Conservation (phyloP, 1,140 invertebrate genomes). For the Heliothis subflexa region DNA sequence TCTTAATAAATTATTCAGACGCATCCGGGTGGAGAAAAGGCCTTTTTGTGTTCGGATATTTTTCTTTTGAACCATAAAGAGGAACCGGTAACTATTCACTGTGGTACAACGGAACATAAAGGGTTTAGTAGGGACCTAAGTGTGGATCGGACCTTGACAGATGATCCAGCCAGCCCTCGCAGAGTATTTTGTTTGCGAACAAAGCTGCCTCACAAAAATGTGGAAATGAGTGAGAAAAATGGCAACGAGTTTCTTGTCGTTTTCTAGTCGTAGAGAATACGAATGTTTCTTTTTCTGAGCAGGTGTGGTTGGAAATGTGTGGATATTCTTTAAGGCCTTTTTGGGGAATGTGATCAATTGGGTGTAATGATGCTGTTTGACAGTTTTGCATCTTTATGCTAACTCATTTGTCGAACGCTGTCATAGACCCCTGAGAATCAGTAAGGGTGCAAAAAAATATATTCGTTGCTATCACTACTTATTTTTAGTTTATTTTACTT, state of each 20-base stretch:
- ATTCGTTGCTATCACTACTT: too few species aligned
- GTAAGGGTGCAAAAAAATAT: too few species aligned
- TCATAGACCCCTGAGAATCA: too few species aligned
- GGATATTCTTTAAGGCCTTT: background rate
- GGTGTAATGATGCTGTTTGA: background rate
- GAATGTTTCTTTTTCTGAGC: slow-evolving; percentile 15
- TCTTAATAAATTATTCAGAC: slow-evolving; percentile 64
- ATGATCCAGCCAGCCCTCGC: slow-evolving; percentile 19
- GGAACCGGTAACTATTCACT: slow-evolving; percentile 57
- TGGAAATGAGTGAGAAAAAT: slow-evolving; percentile 45
- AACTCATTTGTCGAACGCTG: too few species aligned
- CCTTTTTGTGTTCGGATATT: slow-evolving; percentile 59
- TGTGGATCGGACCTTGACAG: slow-evolving; percentile 42
- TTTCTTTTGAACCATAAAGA: slow-evolving; percentile 59
- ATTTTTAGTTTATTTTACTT: background rate
- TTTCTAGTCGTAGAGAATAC: slow-evolving; percentile 16
- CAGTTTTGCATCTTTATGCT: background rate
- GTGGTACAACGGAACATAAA: slow-evolving; percentile 43
- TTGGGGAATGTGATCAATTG: background rate
- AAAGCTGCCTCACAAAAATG: slow-evolving; percentile 29
- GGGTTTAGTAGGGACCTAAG: slow-evolving; percentile 49
- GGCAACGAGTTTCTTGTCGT: slow-evolving; percentile 19
- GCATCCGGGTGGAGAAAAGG: slow-evolving; percentile 61
- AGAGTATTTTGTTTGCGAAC: slow-evolving; percentile 34
- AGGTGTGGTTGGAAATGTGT: slow-evolving; percentile 13